Percentiles rank a stretch among this genome's conserved stretches.
Evolutionary conservation across 2,888 invertebrate genomes (phyloP).

Genomic region (Lypha dubia): DNA sequence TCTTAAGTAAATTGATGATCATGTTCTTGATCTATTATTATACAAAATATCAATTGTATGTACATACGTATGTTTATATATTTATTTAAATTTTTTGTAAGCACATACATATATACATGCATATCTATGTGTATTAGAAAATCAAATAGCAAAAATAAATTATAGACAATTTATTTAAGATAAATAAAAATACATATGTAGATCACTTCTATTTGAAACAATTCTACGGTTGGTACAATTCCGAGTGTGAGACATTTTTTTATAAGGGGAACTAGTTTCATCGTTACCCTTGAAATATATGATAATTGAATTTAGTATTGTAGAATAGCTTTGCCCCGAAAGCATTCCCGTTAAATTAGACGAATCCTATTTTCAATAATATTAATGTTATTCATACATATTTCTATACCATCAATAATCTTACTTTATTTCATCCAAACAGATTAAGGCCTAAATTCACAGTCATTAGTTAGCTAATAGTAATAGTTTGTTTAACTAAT

Average conservation of each 20-base stretch:
- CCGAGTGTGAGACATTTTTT: constrained; percentile 6
- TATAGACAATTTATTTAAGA: constrained; percentile 10
- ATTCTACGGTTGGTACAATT: not conserved
- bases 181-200: constrained; percentile 23
- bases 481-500: too few species aligned
- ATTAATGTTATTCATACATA: too few species aligned
- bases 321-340: not conserved
- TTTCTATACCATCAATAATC: not conserved
- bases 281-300: not conserved
- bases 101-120: constrained; percentile 16
- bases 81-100: not conserved
- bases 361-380: not conserved
- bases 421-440: too few species aligned
- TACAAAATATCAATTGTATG: constrained; percentile 20
- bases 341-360: not conserved
- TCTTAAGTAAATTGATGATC: constrained; percentile 53
- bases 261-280: not conserved
- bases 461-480: too few species aligned
- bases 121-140: constrained; percentile 29
- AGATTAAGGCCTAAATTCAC: too few species aligned
- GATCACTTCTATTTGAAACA: not conserved
- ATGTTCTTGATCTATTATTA: constrained; percentile 46
- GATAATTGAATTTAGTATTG: constrained; percentile 12
- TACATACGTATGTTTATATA: constrained; percentile 9
- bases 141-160: constrained; percentile 19